A percentile compares a stretch with the other conserved stretches of the same genome.
Evolutionary conservation across 2,888 invertebrate species (phyloP).

Genomic region (Microplitis manilae): DNA sequence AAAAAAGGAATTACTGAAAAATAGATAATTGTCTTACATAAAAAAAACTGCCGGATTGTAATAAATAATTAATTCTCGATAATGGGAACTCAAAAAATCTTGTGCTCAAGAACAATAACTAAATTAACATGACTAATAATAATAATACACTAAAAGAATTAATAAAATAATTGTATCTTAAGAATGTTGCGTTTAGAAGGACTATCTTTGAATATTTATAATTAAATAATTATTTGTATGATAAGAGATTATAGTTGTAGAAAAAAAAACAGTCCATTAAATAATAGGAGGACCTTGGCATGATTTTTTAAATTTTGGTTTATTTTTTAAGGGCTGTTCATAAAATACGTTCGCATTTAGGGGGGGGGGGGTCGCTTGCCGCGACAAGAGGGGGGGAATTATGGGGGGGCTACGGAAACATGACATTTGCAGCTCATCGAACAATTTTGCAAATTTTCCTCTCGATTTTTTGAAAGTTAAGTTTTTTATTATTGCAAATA

Average conservation of each 20-base stretch:
- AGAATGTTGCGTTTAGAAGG: conserved; percentile 62
- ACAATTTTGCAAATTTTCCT: too few relatives aligned
- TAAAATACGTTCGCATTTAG: too few relatives aligned
- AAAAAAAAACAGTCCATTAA: conserved; percentile 22
- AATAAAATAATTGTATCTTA: conserved; percentile 53
- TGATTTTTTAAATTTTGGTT: conserved; percentile 5
- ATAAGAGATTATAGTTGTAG: conserved; percentile 4
- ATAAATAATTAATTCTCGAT: conserved; percentile 5
- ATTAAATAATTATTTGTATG: conserved; percentile 25
- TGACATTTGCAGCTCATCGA: too few relatives aligned
- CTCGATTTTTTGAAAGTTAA: too few relatives aligned
- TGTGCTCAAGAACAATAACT: conserved; percentile 69
- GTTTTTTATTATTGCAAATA: too few relatives aligned
- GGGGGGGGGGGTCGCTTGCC: too few relatives aligned
- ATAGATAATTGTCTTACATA: too few relatives aligned
- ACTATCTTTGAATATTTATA: conserved; percentile 57
- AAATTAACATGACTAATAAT: conserved; percentile 52
- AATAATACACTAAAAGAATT: conserved; percentile 50
- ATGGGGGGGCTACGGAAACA: too few relatives aligned
- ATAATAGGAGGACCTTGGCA: conserved; percentile 31
- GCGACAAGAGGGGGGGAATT: too few relatives aligned
- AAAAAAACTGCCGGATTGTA: conserved; percentile 43
- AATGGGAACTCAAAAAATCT: conserved; percentile 54
- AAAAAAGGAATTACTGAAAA: too few relatives aligned
- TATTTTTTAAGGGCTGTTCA: background rate